Percentiles rank a stretch among this genome's conserved stretches.
phyloP scores from a whole-genome alignment of 1,140 invertebrate species.

The Ridgeia piscesae region DNA sequence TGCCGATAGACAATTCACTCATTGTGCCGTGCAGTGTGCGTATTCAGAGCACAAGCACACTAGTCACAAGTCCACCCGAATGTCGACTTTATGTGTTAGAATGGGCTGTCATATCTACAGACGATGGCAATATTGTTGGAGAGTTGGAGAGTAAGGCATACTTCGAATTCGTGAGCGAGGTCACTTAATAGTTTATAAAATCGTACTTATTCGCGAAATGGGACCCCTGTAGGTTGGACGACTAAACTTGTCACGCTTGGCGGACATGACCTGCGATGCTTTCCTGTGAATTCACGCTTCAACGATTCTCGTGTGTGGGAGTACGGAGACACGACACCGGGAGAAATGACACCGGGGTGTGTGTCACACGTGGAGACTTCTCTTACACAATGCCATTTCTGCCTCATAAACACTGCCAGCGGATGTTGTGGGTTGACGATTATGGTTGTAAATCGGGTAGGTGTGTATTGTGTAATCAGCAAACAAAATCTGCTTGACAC shows the following conservation, averaged over 20 bases:
- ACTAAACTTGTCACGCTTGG: neutral
- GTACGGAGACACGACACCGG: neutral
- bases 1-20: neutral
- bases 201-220: neutral
- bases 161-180: neutral
- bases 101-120: too few species aligned
- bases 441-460: neutral
- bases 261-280: neutral
- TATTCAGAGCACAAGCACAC: neutral
- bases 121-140: too few species aligned
- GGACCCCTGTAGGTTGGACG: neutral
- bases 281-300: neutral
- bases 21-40: neutral
- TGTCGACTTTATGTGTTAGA: too few species aligned
- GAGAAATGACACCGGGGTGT: neutral
- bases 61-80: too few species aligned
- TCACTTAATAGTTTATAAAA: neutral
- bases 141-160: too few species aligned
- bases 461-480: neutral
- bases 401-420: neutral
- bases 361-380: neutral
- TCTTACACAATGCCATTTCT: neutral
- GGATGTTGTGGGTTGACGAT: neutral
- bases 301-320: neutral
- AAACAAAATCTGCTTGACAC: neutral